Conservation (phyloP, 2,797 vertebrate genomes). For the Gila robusta region DNA sequence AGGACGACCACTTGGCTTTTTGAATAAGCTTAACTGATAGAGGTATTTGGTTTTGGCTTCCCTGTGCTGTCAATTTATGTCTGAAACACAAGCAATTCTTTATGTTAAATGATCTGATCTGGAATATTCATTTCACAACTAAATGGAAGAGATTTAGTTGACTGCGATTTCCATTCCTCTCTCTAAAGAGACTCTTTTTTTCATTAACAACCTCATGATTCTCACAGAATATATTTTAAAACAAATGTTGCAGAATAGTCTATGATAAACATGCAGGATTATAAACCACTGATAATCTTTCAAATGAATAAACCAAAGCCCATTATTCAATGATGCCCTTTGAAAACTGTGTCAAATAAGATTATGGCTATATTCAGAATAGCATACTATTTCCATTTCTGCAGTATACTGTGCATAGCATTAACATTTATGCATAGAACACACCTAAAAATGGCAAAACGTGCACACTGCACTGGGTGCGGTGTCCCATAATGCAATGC, state of each 20-base stretch:
- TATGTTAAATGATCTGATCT: constrained; percentile 21
- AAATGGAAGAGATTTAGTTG: not conserved
- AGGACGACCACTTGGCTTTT: constrained; percentile 34
- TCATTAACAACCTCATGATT: not conserved
- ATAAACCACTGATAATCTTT: not conserved
- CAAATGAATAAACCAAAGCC: not conserved
- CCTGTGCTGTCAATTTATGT: constrained; percentile 14
- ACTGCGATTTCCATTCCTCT: not conserved
- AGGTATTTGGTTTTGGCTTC: constrained; percentile 43
- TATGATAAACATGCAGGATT: not conserved
- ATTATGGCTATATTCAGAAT: constrained; percentile 22
- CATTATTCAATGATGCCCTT: not conserved
- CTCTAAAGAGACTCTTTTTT: not conserved
- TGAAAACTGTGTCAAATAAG: not conserved
- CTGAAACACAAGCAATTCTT: constrained; percentile 30
- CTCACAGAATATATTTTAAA: not conserved
- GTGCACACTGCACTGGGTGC: not conserved
- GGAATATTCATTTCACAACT: constrained; percentile 10
- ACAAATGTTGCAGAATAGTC: not conserved
- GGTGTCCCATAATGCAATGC: not conserved
- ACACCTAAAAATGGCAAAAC: not conserved
- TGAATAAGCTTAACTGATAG: constrained; percentile 39
- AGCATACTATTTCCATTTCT: not conserved
- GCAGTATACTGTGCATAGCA: not conserved
- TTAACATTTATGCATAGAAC: constrained; percentile 2